These are phyloP conservation scores for Bombus haemorrhoidalis DNA, from an alignment of 1,140 invertebrate genomes.

Conservation along the genomic window DNA sequence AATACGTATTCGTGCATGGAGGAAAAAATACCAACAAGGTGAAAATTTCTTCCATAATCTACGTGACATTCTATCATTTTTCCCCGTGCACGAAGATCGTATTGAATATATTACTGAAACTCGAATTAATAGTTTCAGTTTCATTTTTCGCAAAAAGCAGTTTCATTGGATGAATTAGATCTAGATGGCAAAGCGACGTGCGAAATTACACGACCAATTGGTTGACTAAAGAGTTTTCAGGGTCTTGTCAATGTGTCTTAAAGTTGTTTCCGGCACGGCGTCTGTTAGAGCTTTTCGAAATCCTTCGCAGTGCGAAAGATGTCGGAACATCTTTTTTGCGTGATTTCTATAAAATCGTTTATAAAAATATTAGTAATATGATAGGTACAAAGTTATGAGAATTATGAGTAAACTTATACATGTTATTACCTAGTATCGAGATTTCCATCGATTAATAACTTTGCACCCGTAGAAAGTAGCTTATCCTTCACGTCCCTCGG, in stretches of 20 bases:
- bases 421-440: conserved; percentile 89
- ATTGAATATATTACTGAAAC: conserved; percentile 5
- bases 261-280: conserved; percentile 85
- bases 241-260: conserved; percentile 87
- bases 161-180: conserved; percentile 25
- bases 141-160: conserved; percentile 10
- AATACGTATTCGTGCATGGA: conserved; percentile 20
- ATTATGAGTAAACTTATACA: not conserved
- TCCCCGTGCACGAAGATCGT: conserved; percentile 12
- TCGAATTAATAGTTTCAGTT: not conserved
- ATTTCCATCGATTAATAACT: conserved; percentile 92
- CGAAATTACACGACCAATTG: not conserved
- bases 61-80: conserved; percentile 17
- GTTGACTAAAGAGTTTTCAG: conserved; percentile 83
- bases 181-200: not conserved
- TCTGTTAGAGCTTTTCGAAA: conserved; percentile 87
- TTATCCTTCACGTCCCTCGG: conserved; percentile 91
- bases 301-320: conserved; percentile 84
- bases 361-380: not conserved
- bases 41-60: not conserved
- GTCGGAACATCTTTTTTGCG: conserved; percentile 86
- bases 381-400: not conserved
- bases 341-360: conserved; percentile 83
- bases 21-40: not conserved
- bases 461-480: conserved; percentile 90